Percentiles rank a stretch among this genome's conserved stretches.
Conservation (phyloP, 2,113 vertebrate genomes). For the Nothoprocta pentlandii region DNA sequence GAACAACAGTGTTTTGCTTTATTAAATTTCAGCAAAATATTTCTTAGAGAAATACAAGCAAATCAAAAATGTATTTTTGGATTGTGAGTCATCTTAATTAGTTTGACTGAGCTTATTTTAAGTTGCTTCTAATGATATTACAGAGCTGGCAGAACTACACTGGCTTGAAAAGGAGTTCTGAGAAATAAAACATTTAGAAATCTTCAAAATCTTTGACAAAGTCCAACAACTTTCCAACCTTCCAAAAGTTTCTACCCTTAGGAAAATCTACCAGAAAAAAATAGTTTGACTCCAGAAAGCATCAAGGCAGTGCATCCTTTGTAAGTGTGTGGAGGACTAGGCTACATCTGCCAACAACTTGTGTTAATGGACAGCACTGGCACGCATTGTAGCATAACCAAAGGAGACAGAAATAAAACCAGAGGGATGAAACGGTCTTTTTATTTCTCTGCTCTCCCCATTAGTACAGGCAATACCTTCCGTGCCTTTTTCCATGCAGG, state of each 20-base stretch:
- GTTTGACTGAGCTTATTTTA: not conserved
- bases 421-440: not conserved
- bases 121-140: not conserved
- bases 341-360: not conserved
- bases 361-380: not conserved
- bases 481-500: not conserved
- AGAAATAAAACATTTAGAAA: not conserved
- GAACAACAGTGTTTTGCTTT: not conserved
- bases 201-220: not conserved
- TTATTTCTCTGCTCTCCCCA: not conserved
- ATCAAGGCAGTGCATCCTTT: not conserved
- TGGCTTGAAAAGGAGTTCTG: not conserved
- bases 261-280: not conserved
- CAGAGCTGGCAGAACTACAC: not conserved
- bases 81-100: not conserved
- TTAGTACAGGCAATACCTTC: not conserved
- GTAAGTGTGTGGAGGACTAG: not conserved
- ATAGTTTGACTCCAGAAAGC: not conserved
- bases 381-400: not conserved
- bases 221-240: not conserved
- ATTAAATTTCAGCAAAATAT: not conserved
- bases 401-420: not conserved
- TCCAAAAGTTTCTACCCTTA: not conserved
- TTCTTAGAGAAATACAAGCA: not conserved
- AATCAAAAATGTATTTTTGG: not conserved